Base-by-base conservation (phyloP, 2,888 invertebrate genomes). In the Meta bourneti region DNA sequence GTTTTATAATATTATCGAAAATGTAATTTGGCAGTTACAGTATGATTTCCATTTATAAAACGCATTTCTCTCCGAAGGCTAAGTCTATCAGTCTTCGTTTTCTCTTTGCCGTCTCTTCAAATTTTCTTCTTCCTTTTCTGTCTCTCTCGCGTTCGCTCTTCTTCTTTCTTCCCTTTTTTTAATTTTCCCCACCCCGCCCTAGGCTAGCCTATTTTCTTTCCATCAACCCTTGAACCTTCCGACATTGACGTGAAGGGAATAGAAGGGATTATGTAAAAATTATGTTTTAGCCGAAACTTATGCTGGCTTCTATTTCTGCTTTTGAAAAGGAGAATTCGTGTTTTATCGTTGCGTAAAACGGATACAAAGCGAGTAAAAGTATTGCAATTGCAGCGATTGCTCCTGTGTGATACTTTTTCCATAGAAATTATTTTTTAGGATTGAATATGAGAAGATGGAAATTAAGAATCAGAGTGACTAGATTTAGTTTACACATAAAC, bases 151-250 rank as follows among this genome's bases (percentile, higher is more conserved):
- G 19, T 80, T 87, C 72, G n/a, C 71, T 49, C 74, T 54, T 70
- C 20, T 71, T 19, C n/a, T 83, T 83, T 77, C 49, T 75, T 51
- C 72, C 71, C 49, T 88, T 72, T 78, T 49, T 88, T 82, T 83
- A 52, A 71, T 87, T 72, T 87, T 79, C 54, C 75, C 48, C 74
- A 78, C 87, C 69, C 82, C 69, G 91, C 91, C 79, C 75, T 79
- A 83, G 91, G 87, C 87, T 72, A 88, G 72, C 83, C 91, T 87
- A 87, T 91, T 91, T 91, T 61, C 91, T 72, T 83, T 52, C 87
- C 82, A 91, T 87, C 91, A 91, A 91, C 91, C 83, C 87, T 91
- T 91, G 87, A 87, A 87, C 91, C 91, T 80, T n/a, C 87, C 91
- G 91, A 91, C 91, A 87, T 87, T 82, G 91, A 91, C 89, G 72